These are phyloP conservation scores for Onychostruthus taczanowskii DNA, from an alignment of 2,113 vertebrate genomes.

Conservation along the genomic window DNA sequence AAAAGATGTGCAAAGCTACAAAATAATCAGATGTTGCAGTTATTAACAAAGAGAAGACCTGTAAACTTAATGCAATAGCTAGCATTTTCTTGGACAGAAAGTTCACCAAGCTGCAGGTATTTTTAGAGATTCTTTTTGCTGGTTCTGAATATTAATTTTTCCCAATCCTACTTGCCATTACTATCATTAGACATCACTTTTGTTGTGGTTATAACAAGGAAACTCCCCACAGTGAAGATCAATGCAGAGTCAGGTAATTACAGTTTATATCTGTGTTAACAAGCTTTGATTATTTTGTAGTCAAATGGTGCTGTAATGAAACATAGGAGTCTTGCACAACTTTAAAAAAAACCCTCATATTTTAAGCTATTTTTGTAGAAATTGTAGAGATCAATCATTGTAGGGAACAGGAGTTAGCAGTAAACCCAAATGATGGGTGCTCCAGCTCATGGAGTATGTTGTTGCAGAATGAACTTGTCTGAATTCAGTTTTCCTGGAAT, in stretches of 20 bases:
- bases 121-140: background rate
- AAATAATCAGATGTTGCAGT: background rate
- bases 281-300: conserved; percentile 27
- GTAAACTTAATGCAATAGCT: background rate
- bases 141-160: conserved; percentile 8
- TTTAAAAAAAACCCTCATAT: background rate
- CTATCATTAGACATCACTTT: background rate
- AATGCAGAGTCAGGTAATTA: conserved; percentile 10
- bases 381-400: background rate
- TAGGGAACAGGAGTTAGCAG: background rate
- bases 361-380: background rate
- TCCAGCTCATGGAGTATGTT: background rate
- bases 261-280: conserved; percentile 15
- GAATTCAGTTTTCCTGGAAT: background rate
- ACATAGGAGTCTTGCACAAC: background rate
- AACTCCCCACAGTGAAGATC: conserved; percentile 26
- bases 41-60: background rate
- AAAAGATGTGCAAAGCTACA: background rate
- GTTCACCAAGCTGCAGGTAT: background rate
- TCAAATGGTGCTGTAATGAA: background rate
- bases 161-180: background rate
- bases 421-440: background rate
- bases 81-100: background rate
- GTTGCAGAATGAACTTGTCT: background rate
- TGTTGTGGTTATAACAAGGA: conserved; percentile 22